Percentiles rank a stretch among this genome's conserved stretches.
These are phyloP conservation scores for Zygaena filipendulae DNA, from an alignment of 2,888 invertebrate genomes.

Conservation along the genomic window DNA sequence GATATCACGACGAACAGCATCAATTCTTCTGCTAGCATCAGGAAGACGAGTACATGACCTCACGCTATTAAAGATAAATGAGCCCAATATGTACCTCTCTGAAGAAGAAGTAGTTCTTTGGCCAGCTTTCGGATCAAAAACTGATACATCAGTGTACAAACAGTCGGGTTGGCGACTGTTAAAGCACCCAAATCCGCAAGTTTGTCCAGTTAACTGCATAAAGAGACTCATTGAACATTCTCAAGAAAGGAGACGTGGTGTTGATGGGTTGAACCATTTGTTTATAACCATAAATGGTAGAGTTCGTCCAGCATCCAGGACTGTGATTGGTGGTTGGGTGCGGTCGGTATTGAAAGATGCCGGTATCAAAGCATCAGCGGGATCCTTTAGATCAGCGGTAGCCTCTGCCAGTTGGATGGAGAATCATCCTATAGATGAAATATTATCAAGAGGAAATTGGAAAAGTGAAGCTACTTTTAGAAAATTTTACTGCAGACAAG, in stretches of 20 bases:
- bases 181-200: background rate
- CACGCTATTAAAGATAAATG: slow-evolving; percentile 6
- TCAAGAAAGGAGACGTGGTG: background rate
- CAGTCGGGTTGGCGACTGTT: slow-evolving; percentile 7
- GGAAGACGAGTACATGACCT: slow-evolving; percentile 12
- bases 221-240: background rate
- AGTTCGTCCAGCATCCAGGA: slow-evolving; percentile 1
- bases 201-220: too few species aligned
- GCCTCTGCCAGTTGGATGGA: slow-evolving; percentile 5
- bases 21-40: slow-evolving; percentile 7
- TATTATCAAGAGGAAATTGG: slow-evolving; percentile 5
- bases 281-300: slow-evolving; percentile 1
- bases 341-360: slow-evolving; percentile 2
- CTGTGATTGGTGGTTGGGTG: slow-evolving; percentile 4
- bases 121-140: slow-evolving; percentile 6
- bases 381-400: slow-evolving; percentile 4
- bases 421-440: slow-evolving; percentile 5
- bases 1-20: slow-evolving; percentile 5
- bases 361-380: slow-evolving; percentile 4
- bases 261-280: background rate
- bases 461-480: slow-evolving; percentile 8
- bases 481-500: slow-evolving; percentile 4
- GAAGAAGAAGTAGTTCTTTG: background rate
- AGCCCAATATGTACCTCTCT: background rate
- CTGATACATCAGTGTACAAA: background rate